phyloP scores from a whole-genome alignment of 2,113 vertebrate species.

The Tragelaphus buxtoni region DNA sequence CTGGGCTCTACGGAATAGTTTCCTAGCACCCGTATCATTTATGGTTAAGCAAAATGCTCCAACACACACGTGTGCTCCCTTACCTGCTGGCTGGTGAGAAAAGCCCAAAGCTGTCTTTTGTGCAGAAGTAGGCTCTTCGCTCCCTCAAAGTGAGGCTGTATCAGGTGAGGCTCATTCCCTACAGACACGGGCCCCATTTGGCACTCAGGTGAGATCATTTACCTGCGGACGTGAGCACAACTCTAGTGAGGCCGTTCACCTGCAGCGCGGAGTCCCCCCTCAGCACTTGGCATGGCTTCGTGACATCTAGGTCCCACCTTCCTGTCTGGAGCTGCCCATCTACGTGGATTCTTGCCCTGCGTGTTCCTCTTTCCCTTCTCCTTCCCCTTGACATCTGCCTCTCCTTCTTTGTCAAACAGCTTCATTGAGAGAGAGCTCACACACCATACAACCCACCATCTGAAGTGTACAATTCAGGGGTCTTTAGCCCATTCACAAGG shows the following conservation, averaged over 20 bases:
- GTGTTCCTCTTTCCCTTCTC: not conserved
- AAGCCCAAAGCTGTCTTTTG: not conserved
- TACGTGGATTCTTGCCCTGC: not conserved
- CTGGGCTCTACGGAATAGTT: not conserved
- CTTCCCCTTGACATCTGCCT: not conserved
- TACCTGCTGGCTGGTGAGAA: too few species aligned
- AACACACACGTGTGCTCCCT: not conserved
- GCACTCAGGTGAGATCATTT: not conserved
- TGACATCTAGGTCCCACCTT: accelerated
- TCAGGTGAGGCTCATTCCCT: not conserved
- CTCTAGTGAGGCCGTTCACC: not conserved
- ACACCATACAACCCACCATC: accelerated
- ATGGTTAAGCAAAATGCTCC: not conserved
- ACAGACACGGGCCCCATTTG: not conserved
- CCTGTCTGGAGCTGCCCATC: not conserved
- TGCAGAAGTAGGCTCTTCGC: not conserved
- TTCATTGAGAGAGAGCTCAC: not conserved
- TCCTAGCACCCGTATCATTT: not conserved
- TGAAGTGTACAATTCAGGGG: accelerated
- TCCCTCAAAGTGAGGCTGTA: not conserved
- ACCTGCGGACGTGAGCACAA: not conserved
- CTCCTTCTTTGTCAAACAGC: not conserved
- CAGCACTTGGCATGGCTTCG: not conserved
- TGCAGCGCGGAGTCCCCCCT: not conserved
- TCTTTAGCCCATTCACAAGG: accelerated